Conservation (phyloP, 1,140 invertebrate species). For the Heterodera schachtii region DNA sequence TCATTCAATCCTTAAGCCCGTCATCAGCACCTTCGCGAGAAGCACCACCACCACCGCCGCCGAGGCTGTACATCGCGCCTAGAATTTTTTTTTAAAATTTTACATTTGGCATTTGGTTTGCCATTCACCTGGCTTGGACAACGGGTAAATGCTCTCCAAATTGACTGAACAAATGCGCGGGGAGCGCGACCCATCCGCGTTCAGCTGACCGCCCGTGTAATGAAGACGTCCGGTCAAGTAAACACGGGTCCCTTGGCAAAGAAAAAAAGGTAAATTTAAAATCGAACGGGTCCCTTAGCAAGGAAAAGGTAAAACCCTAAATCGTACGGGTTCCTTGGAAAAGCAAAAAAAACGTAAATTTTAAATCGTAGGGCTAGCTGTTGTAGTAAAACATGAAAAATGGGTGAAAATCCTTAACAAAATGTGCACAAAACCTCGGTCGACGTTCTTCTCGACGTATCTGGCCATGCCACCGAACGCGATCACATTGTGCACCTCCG, state of each 20-base stretch:
- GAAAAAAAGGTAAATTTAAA: neutral
- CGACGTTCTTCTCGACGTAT: conserved; percentile 34
- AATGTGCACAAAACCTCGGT: conserved; percentile 21
- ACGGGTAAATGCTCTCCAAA: conserved; percentile 30
- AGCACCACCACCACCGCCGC: too few species aligned
- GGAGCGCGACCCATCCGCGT: conserved; percentile 28
- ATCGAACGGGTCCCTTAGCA: too few species aligned
- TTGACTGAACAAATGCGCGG: conserved; percentile 34
- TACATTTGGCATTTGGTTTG: too few species aligned
- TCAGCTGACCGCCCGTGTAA: conserved; percentile 35
- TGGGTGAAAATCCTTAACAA: neutral
- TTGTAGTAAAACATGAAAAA: too few species aligned
- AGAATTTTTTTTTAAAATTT: too few species aligned
- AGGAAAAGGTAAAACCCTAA: neutral
- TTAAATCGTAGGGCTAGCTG: too few species aligned
- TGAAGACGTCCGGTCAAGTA: conserved; percentile 42
- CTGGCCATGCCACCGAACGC: conserved; percentile 34
- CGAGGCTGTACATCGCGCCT: too few species aligned
- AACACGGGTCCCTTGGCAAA: conserved; percentile 39
- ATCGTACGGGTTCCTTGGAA: neutral
- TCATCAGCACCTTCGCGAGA: too few species aligned
- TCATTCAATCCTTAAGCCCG: too few species aligned
- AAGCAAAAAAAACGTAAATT: neutral
- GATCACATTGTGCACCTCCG: conserved; percentile 36
- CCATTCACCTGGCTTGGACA: neutral